Evolutionary conservation across 2,888 invertebrate genomes (phyloP).

Genomic region (Camptogramma bilineatum): DNA sequence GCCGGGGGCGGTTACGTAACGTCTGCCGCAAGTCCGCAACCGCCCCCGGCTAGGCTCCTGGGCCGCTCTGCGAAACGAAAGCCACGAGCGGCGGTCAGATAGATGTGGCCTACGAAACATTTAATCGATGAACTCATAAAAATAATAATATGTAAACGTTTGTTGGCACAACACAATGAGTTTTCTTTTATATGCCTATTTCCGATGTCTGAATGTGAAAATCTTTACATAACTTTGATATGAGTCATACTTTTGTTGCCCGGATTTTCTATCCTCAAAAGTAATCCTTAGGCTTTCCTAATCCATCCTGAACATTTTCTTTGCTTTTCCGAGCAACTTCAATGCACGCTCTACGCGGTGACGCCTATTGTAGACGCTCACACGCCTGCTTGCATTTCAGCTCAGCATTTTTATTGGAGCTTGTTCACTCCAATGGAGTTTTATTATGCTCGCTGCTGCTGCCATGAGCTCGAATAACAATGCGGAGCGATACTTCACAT

Average conservation of each 20-base stretch:
- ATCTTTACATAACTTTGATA: neutral
- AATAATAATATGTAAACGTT: neutral
- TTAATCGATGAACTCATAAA: slow-evolving; percentile 8
- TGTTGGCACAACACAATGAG: neutral
- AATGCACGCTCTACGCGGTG: slow-evolving; percentile 51
- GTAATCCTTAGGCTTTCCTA: neutral
- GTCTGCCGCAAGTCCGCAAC: slow-evolving; percentile 59
- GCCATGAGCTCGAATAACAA: slow-evolving; percentile 36
- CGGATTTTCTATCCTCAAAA: neutral
- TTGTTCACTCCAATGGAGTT: slow-evolving; percentile 51
- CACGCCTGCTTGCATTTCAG: slow-evolving; percentile 64
- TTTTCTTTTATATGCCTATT: neutral
- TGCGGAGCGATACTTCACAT: slow-evolving; percentile 36
- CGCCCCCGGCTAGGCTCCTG: slow-evolving; percentile 46
- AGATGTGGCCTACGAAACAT: slow-evolving; percentile 20
- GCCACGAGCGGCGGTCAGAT: slow-evolving; percentile 14
- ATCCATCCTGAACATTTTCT: neutral
- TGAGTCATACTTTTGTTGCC: neutral
- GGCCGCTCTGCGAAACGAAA: slow-evolving; percentile 8
- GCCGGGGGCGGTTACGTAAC: slow-evolving; percentile 65
- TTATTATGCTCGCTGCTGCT: slow-evolving; percentile 48
- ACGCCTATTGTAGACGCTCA: slow-evolving; percentile 59
- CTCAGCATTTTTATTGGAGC: slow-evolving; percentile 57
- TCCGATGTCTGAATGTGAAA: neutral
- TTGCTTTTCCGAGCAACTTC: slow-evolving; percentile 37